Evolutionary conservation across 2,888 invertebrate species (phyloP).

Genomic region (Eupithecia vulgata): DNA sequence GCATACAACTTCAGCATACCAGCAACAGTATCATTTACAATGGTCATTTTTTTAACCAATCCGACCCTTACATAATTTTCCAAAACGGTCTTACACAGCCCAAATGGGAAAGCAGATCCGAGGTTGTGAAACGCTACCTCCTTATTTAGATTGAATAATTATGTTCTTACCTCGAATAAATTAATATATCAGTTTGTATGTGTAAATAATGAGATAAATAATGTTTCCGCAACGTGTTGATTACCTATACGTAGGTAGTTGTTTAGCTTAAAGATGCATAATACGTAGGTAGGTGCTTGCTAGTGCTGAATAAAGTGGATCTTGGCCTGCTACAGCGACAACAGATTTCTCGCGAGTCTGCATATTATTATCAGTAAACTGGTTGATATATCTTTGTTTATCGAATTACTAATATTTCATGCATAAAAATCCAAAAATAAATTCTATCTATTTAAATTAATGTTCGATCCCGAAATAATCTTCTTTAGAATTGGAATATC

Average conservation of each 20-base stretch:
- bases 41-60: conserved; percentile 18
- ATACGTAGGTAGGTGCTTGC: not conserved
- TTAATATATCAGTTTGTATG: conserved; percentile 45
- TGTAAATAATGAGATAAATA: conserved; percentile 11
- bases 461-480: not conserved
- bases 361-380: not conserved
- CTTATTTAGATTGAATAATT: conserved; percentile 42
- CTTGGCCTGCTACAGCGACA: no score
- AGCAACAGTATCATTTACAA: conserved; percentile 19
- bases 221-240: not conserved
- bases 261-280: not conserved
- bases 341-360: not conserved
- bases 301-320: not conserved
- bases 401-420: not conserved
- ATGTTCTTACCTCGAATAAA: conserved; percentile 39
- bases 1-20: conserved; percentile 11
- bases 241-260: not conserved
- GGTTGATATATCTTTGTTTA: not conserved
- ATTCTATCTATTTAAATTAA: not conserved
- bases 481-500: not conserved
- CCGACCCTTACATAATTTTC: conserved; percentile 39
- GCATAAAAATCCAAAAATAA: not conserved
- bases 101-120: conserved; percentile 39
- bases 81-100: conserved; percentile 36
- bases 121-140: conserved; percentile 41